Conservation (phyloP, 1,140 invertebrate species). For the Paramacrobiotus metropolitanus region DNA sequence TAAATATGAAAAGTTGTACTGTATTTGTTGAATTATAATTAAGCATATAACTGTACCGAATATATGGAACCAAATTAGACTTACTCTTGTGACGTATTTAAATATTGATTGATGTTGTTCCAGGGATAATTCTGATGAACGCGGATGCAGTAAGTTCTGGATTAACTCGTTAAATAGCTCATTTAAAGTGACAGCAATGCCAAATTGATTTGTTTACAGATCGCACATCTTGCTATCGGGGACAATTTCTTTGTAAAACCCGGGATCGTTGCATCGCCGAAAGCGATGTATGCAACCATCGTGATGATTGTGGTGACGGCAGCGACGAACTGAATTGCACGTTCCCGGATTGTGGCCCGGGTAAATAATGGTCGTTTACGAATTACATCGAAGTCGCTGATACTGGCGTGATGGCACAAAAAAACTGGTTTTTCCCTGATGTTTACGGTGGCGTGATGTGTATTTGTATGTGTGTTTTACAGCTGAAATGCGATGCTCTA, state of each 20-base stretch:
- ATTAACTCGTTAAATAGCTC: background rate
- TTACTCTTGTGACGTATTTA: conserved; percentile 5
- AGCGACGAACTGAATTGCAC: background rate
- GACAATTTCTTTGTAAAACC: conserved; percentile 65
- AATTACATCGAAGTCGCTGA: too few species aligned
- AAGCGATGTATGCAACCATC: conserved; percentile 56
- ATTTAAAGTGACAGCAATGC: too few species aligned
- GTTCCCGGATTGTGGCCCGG: background rate
- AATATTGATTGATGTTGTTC: conserved; percentile 7
- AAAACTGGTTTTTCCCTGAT: too few species aligned
- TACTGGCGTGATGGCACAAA: too few species aligned
- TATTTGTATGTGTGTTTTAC: too few species aligned
- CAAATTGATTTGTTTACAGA: conserved; percentile 11
- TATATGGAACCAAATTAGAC: too few species aligned
- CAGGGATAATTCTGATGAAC: conserved; percentile 42
- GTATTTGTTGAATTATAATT: background rate
- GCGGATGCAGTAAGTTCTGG: conserved; percentile 15
- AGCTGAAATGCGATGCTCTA: background rate
- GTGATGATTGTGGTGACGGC: conserved; percentile 40
- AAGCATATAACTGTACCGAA: too few species aligned
- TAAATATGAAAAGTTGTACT: conserved; percentile 9
- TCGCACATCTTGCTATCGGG: conserved; percentile 43
- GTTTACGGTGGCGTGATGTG: too few species aligned
- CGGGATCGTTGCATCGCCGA: conserved; percentile 58
- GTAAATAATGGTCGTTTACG: too few species aligned